phyloP scores from a whole-genome alignment of 2,113 vertebrate genomes.

The Glareola pratincola region DNA sequence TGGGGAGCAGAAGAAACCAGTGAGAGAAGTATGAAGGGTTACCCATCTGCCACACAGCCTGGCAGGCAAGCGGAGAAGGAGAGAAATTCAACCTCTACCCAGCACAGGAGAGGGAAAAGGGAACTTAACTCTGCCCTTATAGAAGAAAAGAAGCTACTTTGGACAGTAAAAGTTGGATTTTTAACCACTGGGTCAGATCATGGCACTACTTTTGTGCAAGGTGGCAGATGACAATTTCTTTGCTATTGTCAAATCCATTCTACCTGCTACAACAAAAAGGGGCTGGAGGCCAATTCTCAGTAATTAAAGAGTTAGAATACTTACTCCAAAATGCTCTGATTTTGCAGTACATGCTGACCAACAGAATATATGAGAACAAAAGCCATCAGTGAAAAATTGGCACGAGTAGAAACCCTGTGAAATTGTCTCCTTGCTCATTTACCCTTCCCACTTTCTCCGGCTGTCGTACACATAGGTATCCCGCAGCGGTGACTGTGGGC shows the following conservation, averaged over 20 bases:
- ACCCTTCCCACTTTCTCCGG: not conserved
- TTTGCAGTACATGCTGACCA: not conserved
- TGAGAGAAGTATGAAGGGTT: not conserved
- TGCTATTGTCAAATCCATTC: not conserved
- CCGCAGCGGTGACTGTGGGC: not conserved
- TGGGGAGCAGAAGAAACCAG: not conserved
- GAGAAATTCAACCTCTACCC: not conserved
- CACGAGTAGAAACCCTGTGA: not conserved
- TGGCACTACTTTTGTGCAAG: not conserved
- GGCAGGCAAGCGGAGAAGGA: not conserved
- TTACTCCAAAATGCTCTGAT: not conserved
- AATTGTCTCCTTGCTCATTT: not conserved
- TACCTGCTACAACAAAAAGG: not conserved
- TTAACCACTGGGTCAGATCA: not conserved
- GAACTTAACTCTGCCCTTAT: not conserved
- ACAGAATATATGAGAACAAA: not conserved
- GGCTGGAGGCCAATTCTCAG: not conserved
- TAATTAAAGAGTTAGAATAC: not conserved
- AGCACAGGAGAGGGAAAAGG: not conserved
- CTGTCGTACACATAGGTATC: not conserved
- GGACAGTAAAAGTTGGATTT: not conserved
- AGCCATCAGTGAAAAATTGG: not conserved
- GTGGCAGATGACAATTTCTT: not conserved
- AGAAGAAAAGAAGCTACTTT: not conserved
- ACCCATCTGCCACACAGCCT: not conserved